Percentiles rank a stretch among this genome's conserved stretches.
Evolutionary conservation across 2,113 vertebrate species (phyloP).

Genomic region (Gasterosteus aculeatus): DNA sequence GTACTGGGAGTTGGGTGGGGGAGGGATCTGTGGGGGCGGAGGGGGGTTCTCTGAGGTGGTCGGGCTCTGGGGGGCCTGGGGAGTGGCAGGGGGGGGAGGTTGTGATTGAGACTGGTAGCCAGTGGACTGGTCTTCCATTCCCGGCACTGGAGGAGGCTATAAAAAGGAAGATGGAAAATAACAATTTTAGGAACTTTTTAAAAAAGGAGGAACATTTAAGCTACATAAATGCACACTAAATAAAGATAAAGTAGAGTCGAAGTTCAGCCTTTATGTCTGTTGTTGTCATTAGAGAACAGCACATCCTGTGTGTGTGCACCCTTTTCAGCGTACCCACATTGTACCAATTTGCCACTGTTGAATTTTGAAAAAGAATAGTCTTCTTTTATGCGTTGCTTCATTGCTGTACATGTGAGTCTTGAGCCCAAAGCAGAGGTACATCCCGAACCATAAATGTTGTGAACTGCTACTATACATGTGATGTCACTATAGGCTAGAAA

Average conservation of each 20-base stretch:
- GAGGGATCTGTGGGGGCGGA: constrained; percentile 74
- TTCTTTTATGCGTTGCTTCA: too few relatives aligned
- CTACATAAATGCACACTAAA: background rate
- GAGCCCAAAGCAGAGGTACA: too few relatives aligned
- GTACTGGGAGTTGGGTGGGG: constrained; percentile 78
- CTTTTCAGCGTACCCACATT: background rate
- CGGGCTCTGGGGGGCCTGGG: constrained; percentile 79
- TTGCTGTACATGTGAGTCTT: too few relatives aligned
- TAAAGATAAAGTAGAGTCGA: background rate
- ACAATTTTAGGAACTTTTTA: background rate
- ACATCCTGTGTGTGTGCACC: background rate
- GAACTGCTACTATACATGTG: background rate
- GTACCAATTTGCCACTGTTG: background rate
- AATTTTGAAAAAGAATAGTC: background rate
- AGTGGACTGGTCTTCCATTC: constrained; percentile 78
- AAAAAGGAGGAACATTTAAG: background rate
- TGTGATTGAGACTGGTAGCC: constrained; percentile 79
- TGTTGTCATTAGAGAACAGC: background rate
- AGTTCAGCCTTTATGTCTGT: background rate
- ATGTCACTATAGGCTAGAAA: background rate
- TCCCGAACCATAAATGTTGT: background rate
- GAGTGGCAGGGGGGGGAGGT: constrained; percentile 67
- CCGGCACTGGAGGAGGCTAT: constrained; percentile 77
- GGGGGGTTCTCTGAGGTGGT: constrained; percentile 80
- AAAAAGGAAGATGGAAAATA: constrained; percentile 3